Percentiles rank a stretch among this genome's conserved stretches.
Evolutionary conservation across 2,797 vertebrate species (phyloP).

Genomic region (Carduelis carduelis): DNA sequence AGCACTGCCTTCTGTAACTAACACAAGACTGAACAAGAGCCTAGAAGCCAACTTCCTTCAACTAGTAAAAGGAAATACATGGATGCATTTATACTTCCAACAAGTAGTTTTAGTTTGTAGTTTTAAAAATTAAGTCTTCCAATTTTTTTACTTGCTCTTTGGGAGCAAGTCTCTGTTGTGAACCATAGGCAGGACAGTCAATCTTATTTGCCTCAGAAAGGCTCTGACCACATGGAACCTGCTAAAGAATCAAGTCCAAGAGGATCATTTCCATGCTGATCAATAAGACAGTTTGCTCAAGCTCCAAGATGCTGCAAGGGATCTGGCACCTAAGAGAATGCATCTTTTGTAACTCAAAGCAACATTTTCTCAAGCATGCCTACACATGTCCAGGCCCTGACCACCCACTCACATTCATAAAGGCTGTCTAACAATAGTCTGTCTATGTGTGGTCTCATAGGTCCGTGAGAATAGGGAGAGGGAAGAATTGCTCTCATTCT

Average conservation of each 20-base stretch:
- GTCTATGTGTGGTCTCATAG: neutral
- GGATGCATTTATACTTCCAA: neutral
- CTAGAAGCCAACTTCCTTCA: neutral
- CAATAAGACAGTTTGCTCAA: neutral
- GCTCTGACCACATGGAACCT: neutral
- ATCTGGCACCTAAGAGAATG: constrained; percentile 7
- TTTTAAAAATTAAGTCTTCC: neutral
- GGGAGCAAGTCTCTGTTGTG: neutral
- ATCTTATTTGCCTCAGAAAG: neutral
- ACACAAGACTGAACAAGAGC: neutral
- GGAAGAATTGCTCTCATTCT: neutral
- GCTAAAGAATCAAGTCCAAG: neutral
- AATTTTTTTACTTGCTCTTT: neutral
- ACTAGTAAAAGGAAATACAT: neutral
- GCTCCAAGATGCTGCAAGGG: neutral
- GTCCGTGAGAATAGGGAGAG: neutral
- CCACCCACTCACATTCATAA: neutral
- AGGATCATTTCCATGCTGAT: neutral
- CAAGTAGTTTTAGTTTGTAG: neutral
- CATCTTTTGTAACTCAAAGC: neutral
- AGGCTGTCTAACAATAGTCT: neutral
- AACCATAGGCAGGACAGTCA: neutral
- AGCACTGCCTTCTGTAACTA: neutral
- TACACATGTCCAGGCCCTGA: neutral
- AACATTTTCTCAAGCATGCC: constrained; percentile 13